Evolutionary conservation across 2,888 invertebrate species (phyloP).

Genomic region (Rhodophaea formosa): DNA sequence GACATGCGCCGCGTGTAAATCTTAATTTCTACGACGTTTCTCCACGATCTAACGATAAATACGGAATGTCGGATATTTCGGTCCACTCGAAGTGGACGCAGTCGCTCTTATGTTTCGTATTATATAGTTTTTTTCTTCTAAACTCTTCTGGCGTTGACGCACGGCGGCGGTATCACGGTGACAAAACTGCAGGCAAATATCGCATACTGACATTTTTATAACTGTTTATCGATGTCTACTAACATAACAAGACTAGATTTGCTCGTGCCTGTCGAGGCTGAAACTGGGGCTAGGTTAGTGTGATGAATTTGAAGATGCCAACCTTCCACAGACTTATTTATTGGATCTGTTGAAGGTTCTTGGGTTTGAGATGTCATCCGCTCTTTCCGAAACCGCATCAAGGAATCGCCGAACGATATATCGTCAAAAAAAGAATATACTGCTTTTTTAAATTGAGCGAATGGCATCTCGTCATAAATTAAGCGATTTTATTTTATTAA

Average conservation of each 20-base stretch:
- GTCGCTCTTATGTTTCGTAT: conserved; percentile 50
- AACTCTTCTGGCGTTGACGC: conserved; percentile 65
- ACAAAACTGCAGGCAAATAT: conserved; percentile 48
- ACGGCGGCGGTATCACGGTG: conserved; percentile 64
- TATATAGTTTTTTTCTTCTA: conserved; percentile 45
- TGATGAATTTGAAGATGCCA: conserved; percentile 59
- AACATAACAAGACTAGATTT: conserved; percentile 70
- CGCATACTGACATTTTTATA: conserved; percentile 55
- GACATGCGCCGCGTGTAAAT: conserved; percentile 46
- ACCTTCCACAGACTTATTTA: conserved; percentile 43
- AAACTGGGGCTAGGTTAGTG: conserved; percentile 75
- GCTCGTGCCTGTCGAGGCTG: conserved; percentile 68
- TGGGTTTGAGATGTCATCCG: conserved; percentile 38
- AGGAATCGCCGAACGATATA: background rate
- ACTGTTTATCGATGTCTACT: conserved; percentile 77
- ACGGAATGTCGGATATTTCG: conserved; percentile 57
- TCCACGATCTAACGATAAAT: conserved; percentile 33
- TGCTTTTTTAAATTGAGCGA: no score
- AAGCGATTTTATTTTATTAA: conserved; percentile 8
- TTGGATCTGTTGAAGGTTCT: conserved; percentile 41
- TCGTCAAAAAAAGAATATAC: no score
- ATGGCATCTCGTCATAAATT: background rate
- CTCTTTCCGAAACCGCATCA: conserved; percentile 24
- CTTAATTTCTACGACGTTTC: conserved; percentile 46
- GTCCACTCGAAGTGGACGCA: conserved; percentile 56